Evolutionary conservation across 2,797 vertebrate genomes (phyloP).

Genomic region (Myotis myotis): DNA sequence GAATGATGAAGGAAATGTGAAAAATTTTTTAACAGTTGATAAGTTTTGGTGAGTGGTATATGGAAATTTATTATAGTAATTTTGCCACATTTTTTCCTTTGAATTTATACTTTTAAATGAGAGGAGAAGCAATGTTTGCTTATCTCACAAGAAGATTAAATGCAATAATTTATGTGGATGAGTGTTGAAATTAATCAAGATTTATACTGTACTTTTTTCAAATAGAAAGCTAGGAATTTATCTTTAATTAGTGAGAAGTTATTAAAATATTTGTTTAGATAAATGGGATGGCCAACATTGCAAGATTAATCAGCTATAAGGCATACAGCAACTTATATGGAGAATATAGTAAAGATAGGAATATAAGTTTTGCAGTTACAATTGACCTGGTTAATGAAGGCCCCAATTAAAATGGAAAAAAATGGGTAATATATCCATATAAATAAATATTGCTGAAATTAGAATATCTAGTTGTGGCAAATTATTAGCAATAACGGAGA

Average conservation of each 20-base stretch:
- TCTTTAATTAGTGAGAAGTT: not conserved
- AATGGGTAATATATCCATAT: not conserved
- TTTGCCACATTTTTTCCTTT: not conserved
- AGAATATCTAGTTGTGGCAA: not conserved
- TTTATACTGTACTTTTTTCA: not conserved
- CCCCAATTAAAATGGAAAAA: not conserved
- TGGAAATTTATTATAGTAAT: not conserved
- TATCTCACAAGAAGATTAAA: not conserved
- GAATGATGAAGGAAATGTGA: not conserved
- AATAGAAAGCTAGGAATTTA: not conserved
- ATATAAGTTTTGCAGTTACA: not conserved
- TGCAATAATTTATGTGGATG: not conserved
- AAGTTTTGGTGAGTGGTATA: not conserved
- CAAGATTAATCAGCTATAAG: not conserved
- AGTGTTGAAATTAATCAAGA: slow-evolving; percentile 9
- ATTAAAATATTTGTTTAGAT: not conserved
- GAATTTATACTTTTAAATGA: not conserved
- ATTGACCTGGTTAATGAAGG: not conserved
- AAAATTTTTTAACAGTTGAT: not conserved
- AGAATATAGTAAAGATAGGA: not conserved
- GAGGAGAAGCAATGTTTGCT: not conserved
- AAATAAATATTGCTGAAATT: not conserved
- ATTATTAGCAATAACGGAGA: slow-evolving; percentile 30
- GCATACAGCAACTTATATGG: not conserved
- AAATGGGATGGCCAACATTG: not conserved